A percentile compares a stretch with the other conserved stretches of the same genome.
Conservation (phyloP, 30 jellyfish, hydroid and myxozoan species). For the Cassiopea xamachana region DNA sequence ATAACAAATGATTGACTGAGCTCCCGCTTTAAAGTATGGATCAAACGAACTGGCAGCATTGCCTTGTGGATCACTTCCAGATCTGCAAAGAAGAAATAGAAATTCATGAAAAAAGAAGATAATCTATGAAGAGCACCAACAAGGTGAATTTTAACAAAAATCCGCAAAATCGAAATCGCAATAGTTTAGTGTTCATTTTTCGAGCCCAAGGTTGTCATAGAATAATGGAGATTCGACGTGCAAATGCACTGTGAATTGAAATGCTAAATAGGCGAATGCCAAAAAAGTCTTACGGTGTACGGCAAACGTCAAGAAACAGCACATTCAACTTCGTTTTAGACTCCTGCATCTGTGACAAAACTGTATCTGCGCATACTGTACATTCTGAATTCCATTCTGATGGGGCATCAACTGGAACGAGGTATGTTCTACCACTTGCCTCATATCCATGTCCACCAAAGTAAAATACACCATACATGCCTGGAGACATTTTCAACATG, state of each 20-base stretch:
- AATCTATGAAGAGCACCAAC: background rate
- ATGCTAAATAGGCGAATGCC: background rate
- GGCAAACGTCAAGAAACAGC: conserved; percentile 94
- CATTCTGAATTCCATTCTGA: conserved; percentile 76
- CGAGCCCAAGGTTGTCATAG: too few relatives aligned
- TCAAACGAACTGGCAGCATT: conserved; percentile 62
- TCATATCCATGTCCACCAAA: conserved; percentile 98
- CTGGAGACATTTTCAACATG: conserved; percentile 39
- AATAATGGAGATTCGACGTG: too few relatives aligned
- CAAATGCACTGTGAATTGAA: too few relatives aligned
- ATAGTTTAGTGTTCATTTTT: too few relatives aligned
- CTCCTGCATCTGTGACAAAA: conserved; percentile 85
- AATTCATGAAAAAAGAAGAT: background rate
- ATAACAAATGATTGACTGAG: conserved; percentile 90
- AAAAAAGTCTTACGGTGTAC: conserved; percentile 74
- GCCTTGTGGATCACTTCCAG: conserved; percentile 66
- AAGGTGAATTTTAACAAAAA: too few relatives aligned
- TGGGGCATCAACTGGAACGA: conserved; percentile 93
- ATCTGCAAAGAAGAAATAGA: conserved; percentile 26
- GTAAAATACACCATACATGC: conserved; percentile 84
- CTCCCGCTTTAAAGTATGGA: conserved; percentile 85
- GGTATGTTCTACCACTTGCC: conserved; percentile 87
- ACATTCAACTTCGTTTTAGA: conserved; percentile 85
- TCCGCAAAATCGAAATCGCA: too few relatives aligned
- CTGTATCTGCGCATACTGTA: conserved; percentile 87